Conservation (phyloP, 1,140 invertebrate species). For the Macrostomum lignano region DNA sequence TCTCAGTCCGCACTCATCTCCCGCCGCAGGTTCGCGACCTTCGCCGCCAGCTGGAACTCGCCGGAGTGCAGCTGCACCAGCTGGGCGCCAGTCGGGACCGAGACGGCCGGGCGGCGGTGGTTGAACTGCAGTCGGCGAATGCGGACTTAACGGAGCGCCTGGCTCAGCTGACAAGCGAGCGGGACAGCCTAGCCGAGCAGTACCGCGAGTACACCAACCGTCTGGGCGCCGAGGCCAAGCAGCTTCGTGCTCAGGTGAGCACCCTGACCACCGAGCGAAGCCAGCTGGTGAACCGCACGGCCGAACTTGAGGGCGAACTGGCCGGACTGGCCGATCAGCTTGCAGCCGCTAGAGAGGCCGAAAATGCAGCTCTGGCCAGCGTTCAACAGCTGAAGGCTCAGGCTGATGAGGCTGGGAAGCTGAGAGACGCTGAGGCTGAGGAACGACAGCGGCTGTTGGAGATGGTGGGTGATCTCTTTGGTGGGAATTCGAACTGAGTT, state of each 20-base stretch:
- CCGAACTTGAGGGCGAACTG: too few relatives aligned
- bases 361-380: neutral
- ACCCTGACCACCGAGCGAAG: conserved; percentile 19
- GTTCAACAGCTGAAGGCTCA: conserved; percentile 2
- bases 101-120: conserved; percentile 5
- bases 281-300: conserved; percentile 13
- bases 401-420: conserved; percentile 8
- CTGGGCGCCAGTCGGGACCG: conserved; percentile 4
- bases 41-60: too few relatives aligned
- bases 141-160: conserved; percentile 5
- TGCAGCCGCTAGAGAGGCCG: neutral
- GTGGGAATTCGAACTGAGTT: too few relatives aligned
- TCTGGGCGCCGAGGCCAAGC: conserved; percentile 35
- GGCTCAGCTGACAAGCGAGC: conserved; percentile 13
- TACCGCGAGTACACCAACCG: conserved; percentile 47
- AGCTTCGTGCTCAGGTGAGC: conserved; percentile 29
- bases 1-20: too few relatives aligned
- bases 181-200: conserved; percentile 38
- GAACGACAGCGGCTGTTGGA: too few relatives aligned
- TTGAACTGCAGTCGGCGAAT: conserved; percentile 7
- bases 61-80: conserved; percentile 8
- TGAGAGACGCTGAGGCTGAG: too few relatives aligned
- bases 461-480: too few relatives aligned
- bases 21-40: too few relatives aligned
- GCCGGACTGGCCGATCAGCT: too few relatives aligned